Evolutionary conservation across 1,140 invertebrate species (phyloP).

Genomic region (Tribolium madens): DNA sequence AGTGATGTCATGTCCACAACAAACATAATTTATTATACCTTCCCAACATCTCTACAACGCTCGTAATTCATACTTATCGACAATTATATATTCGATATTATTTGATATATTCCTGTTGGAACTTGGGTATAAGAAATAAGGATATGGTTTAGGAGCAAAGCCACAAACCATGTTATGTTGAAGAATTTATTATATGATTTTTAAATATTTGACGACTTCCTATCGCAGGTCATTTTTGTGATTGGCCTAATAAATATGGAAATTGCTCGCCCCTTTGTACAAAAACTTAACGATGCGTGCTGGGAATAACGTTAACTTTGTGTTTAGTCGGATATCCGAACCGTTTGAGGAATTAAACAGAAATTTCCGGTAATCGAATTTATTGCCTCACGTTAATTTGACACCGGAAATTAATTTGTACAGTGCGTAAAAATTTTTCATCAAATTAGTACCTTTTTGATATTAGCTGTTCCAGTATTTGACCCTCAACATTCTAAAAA

Average conservation of each 20-base stretch:
- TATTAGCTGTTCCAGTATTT: slow-evolving; percentile 26
- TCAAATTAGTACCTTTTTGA: slow-evolving; percentile 30
- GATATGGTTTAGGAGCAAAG: neutral
- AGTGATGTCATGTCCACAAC: slow-evolving; percentile 21
- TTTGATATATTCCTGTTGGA: slow-evolving; percentile 26
- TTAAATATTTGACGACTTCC: neutral
- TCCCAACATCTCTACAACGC: slow-evolving; percentile 17
- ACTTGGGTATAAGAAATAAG: neutral
- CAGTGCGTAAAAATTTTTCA: slow-evolving; percentile 15
- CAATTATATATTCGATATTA: slow-evolving; percentile 31
- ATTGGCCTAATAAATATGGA: slow-evolving; percentile 25
- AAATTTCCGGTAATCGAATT: slow-evolving; percentile 45
- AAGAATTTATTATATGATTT: neutral
- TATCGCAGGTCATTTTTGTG: neutral
- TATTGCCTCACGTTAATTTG: slow-evolving; percentile 36
- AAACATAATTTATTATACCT: slow-evolving; percentile 34
- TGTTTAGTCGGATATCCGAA: slow-evolving; percentile 32
- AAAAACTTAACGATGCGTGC: slow-evolving; percentile 37
- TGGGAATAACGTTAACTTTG: slow-evolving; percentile 28
- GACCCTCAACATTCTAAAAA: slow-evolving; percentile 18
- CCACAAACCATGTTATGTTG: slow-evolving; percentile 3
- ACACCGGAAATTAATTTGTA: slow-evolving; percentile 41
- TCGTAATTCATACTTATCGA: slow-evolving; percentile 34
- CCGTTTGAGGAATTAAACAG: slow-evolving; percentile 41
- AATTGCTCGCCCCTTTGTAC: slow-evolving; percentile 23